phyloP scores from a whole-genome alignment of 2,113 vertebrate species.

The Semicossyphus pulcher region DNA sequence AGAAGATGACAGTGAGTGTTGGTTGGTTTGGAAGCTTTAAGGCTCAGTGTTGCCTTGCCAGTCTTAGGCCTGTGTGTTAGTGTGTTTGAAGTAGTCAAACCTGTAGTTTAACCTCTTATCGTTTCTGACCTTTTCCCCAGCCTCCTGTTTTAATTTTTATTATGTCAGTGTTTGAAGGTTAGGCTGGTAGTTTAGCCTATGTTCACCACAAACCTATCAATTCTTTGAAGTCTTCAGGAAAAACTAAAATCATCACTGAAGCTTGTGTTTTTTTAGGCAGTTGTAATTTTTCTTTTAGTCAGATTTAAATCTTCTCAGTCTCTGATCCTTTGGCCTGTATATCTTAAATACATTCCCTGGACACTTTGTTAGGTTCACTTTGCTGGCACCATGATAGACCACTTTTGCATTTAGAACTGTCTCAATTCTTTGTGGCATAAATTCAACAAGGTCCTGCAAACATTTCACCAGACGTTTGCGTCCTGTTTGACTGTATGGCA shows the following conservation, averaged over 20 bases:
- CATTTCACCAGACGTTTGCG: no score
- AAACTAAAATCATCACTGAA: no score
- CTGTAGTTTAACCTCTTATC: not conserved
- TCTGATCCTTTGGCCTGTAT: not conserved
- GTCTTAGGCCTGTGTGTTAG: constrained; percentile 13
- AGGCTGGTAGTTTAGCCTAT: not conserved
- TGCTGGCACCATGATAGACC: no score
- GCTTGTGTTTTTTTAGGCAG: no score
- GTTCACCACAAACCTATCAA: not conserved
- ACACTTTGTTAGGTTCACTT: no score
- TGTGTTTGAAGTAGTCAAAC: not conserved
- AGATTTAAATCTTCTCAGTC: no score
- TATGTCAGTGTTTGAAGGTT: constrained; percentile 1
- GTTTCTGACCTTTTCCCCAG: constrained; percentile 3
- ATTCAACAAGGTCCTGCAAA: no score
- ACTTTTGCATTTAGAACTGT: no score
- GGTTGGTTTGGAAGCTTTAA: constrained; percentile 14
- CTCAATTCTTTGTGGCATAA: no score
- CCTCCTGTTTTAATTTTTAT: not conserved
- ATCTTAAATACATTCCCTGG: no score
- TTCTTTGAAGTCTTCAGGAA: not conserved
- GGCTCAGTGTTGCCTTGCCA: constrained; percentile 23
- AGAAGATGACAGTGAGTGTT: constrained; percentile 68
- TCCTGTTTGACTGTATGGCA: no score
- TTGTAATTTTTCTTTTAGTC: no score